phyloP scores from a whole-genome alignment of 2,113 vertebrate genomes.

The Ochotona princeps region DNA sequence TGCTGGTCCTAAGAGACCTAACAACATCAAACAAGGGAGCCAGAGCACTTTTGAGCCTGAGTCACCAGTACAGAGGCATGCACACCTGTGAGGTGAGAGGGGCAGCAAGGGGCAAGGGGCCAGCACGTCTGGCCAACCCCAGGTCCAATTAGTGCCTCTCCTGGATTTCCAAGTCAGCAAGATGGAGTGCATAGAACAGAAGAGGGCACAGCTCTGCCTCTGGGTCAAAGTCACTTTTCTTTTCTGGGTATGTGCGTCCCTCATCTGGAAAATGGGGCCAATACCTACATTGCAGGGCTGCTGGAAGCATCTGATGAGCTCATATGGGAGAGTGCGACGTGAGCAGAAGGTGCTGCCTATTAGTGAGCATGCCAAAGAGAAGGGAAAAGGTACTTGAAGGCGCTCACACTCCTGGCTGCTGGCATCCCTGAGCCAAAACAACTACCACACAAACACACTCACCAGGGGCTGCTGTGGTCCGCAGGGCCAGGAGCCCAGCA shows the following conservation, averaged over 20 bases:
- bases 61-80: conserved; percentile 52
- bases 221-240: conserved; percentile 28
- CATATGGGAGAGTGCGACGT: conserved; percentile 26
- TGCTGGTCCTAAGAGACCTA: not conserved
- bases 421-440: conserved; percentile 7
- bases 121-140: not conserved
- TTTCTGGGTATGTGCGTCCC: conserved; percentile 25
- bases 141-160: conserved; percentile 16
- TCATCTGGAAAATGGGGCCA: conserved; percentile 46
- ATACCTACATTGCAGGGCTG: conserved; percentile 43
- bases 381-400: conserved; percentile 11
- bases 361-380: conserved; percentile 32
- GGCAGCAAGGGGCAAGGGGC: conserved; percentile 29
- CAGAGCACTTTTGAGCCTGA: conserved; percentile 45
- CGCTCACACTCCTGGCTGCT: not conserved
- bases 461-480: not conserved
- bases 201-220: not conserved
- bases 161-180: not conserved
- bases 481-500: not conserved
- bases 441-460: not conserved
- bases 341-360: conserved; percentile 56
- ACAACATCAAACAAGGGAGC: conserved; percentile 44
- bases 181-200: conserved; percentile 18
- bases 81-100: conserved; percentile 54
- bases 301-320: conserved; percentile 42